Percentiles rank a stretch among this genome's conserved stretches.
phyloP scores from a whole-genome alignment of 2,888 invertebrate genomes.

The Mylabris sibirica region DNA sequence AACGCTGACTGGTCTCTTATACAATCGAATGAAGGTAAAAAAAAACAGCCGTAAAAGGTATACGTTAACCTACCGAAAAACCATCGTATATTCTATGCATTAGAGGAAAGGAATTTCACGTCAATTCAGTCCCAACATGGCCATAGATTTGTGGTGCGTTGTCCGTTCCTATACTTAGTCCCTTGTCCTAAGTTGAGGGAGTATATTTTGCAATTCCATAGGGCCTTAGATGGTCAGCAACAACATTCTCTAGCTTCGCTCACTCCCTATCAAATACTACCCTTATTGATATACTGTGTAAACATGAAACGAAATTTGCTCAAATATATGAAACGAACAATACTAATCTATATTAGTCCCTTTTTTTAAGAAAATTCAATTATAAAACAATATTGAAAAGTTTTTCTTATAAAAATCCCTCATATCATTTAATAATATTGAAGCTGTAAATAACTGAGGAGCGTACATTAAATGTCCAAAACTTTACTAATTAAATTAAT shows the following conservation, averaged over 20 bases:
- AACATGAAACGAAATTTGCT: slow-evolving; percentile 47
- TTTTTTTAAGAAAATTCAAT: background rate
- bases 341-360: background rate
- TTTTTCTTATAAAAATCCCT: background rate
- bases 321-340: slow-evolving; percentile 1
- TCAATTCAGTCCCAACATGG: slow-evolving; percentile 30
- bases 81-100: slow-evolving; percentile 58
- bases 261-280: slow-evolving; percentile 40
- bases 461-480: slow-evolving; percentile 60
- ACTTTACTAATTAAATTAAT: slow-evolving; percentile 64
- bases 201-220: slow-evolving; percentile 59
- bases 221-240: slow-evolving; percentile 58
- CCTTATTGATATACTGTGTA: slow-evolving; percentile 64
- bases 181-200: slow-evolving; percentile 41
- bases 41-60: background rate
- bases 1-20: slow-evolving; percentile 45
- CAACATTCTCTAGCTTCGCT: slow-evolving; percentile 46
- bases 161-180: slow-evolving; percentile 39
- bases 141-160: slow-evolving; percentile 30
- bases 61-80: slow-evolving; percentile 44
- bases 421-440: slow-evolving; percentile 48
- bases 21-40: slow-evolving; percentile 24
- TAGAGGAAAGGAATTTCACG: slow-evolving; percentile 51
- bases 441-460: slow-evolving; percentile 58
- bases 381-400: slow-evolving; percentile 9